Evolutionary conservation across 92 coral and sea anemone genomes (phyloP).

Genomic region (Meandrina meandrites): DNA sequence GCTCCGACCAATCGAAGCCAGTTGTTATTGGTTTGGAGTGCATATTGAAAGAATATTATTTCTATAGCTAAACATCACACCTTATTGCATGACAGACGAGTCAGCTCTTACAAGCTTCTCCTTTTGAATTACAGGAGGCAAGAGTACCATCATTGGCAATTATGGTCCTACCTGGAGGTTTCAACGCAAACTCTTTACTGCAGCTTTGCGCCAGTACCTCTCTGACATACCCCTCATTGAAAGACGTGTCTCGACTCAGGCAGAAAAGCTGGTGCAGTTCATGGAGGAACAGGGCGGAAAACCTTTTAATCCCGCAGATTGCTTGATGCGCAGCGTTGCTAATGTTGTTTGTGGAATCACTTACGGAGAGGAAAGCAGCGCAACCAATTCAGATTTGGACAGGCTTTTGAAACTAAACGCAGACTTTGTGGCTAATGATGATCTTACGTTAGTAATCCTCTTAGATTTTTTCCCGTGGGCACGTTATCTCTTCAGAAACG

Average conservation of each 20-base stretch:
- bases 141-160: conserved; percentile 44
- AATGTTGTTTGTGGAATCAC: conserved; percentile 57
- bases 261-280: conserved; percentile 37
- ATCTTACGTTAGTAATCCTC: background rate
- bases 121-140: background rate
- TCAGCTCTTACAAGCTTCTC: background rate
- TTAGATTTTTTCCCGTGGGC: conserved; percentile 12
- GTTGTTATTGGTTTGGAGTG: too few relatives aligned
- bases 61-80: too few relatives aligned
- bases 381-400: conserved; percentile 46
- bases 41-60: too few relatives aligned
- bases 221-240: conserved; percentile 37
- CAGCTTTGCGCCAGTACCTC: conserved; percentile 54
- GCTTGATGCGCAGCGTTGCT: conserved; percentile 54
- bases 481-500: background rate
- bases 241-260: conserved; percentile 47
- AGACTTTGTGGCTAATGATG: background rate
- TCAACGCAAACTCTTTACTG: conserved; percentile 56
- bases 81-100: background rate
- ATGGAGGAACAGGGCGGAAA: conserved; percentile 39
- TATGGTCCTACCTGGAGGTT: conserved; percentile 67
- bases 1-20: too few relatives aligned
- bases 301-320: conserved; percentile 58
- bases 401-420: conserved; percentile 7
- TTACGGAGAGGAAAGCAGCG: conserved; percentile 50